Conservation (phyloP, 1,140 invertebrate species). For the Rhyzopertha dominica region DNA sequence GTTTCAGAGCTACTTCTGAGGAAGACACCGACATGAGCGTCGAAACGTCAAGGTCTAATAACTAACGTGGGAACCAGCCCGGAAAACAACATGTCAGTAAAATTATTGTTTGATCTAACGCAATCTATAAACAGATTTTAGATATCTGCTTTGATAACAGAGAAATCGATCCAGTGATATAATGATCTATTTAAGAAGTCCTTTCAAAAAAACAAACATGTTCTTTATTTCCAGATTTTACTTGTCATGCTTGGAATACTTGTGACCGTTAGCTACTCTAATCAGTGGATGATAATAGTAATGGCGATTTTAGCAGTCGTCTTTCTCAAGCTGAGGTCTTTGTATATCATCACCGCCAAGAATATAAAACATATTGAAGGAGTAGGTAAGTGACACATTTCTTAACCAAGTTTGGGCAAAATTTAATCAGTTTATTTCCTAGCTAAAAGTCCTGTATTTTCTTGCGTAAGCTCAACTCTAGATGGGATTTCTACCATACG, state of each 20-base stretch:
- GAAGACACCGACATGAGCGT: no score
- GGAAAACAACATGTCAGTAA: not conserved
- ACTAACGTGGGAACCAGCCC: no score
- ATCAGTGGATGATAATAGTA: slow-evolving; percentile 65
- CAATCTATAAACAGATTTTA: not conserved
- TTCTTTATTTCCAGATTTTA: slow-evolving; percentile 53
- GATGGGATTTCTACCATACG: slow-evolving; percentile 42
- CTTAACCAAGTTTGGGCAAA: slow-evolving; percentile 10
- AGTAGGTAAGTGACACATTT: slow-evolving; percentile 41
- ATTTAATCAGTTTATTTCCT: slow-evolving; percentile 18
- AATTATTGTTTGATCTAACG: not conserved
- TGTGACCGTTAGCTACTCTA: slow-evolving; percentile 64
- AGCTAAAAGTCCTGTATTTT: slow-evolving; percentile 71
- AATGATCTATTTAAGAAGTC: slow-evolving; percentile 10
- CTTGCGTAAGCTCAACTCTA: slow-evolving; percentile 56
- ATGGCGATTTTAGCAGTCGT: slow-evolving; percentile 50
- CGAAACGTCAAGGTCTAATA: no score
- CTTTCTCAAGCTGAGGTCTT: slow-evolving; percentile 51
- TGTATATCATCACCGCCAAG: slow-evolving; percentile 60
- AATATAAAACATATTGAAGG: slow-evolving; percentile 56
- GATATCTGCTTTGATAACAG: no score
- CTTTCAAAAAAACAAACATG: slow-evolving; percentile 21
- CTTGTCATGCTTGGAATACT: slow-evolving; percentile 59
- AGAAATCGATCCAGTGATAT: not conserved
- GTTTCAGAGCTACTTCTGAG: no score